These are phyloP conservation scores for Sipha maydis DNA, from an alignment of 2,888 invertebrate species.

Conservation along the genomic window DNA sequence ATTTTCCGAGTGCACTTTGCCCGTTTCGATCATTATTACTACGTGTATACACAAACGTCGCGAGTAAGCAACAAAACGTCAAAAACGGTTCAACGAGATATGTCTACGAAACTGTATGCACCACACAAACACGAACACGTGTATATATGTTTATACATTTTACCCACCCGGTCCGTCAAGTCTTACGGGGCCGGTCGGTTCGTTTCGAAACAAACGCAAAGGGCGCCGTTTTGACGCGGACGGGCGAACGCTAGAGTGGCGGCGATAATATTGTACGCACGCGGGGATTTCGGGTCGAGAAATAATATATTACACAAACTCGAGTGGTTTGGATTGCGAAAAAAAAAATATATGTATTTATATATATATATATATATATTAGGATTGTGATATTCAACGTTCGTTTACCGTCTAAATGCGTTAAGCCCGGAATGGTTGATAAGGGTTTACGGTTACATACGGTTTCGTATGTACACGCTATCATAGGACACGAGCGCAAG, in stretches of 20 bases:
- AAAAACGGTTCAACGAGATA: not conserved
- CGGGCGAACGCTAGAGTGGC: too few relatives aligned
- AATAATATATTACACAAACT: not conserved
- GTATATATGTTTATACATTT: not conserved
- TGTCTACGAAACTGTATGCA: not conserved
- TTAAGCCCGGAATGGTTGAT: not conserved
- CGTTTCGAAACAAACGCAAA: not conserved
- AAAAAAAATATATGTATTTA: not conserved
- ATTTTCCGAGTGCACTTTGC: too few relatives aligned
- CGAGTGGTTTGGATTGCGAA: not conserved
- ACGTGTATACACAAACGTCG: not conserved
- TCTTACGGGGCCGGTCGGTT: not conserved
- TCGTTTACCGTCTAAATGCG: not conserved
- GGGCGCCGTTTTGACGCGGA: not conserved
- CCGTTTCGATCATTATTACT: too few relatives aligned
- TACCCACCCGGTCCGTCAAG: not conserved
- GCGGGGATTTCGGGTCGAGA: not conserved
- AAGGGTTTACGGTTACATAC: not conserved
- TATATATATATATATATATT: not conserved
- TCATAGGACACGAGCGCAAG: too few relatives aligned
- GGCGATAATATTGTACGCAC: too few relatives aligned
- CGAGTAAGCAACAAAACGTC: not conserved
- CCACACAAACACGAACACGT: not conserved
- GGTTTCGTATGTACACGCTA: not conserved
- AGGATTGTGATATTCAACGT: not conserved